Evolutionary conservation across 1,140 invertebrate species (phyloP).

Genomic region (Drosophila nigromelanica): DNA sequence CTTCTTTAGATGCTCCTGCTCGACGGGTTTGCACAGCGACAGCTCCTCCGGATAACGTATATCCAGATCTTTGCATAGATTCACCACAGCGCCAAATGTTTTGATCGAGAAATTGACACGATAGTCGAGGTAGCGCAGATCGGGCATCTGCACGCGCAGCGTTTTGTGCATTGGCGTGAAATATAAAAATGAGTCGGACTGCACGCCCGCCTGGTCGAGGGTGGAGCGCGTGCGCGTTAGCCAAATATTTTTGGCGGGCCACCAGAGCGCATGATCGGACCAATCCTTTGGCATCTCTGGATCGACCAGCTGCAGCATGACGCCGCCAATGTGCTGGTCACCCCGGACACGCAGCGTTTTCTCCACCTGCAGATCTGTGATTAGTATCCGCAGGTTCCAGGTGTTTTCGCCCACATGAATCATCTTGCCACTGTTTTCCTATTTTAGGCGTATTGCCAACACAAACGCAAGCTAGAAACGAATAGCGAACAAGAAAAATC

Average conservation of each 20-base stretch:
- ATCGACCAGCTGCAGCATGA: conserved; percentile 99
- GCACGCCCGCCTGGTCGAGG: conserved; percentile 98
- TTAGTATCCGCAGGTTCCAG: conserved; percentile 97
- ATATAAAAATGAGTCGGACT: conserved; percentile 96
- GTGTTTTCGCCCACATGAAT: conserved; percentile 94
- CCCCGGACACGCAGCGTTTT: conserved; percentile 97
- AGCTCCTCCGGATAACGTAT: conserved; percentile 99
- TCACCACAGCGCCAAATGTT: conserved; percentile 97
- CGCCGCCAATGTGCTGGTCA: conserved; percentile 98
- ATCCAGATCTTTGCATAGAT: conserved; percentile 97
- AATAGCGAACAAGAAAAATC: conserved; percentile 39
- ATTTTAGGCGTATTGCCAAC: conserved; percentile 45
- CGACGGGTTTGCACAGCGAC: conserved; percentile 95
- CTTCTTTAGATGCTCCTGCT: conserved; percentile 92
- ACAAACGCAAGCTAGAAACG: conserved; percentile 35
- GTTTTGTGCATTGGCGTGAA: conserved; percentile 99
- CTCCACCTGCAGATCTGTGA: conserved; percentile 97
- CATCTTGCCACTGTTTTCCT: conserved; percentile 61
- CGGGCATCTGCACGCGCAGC: conserved; percentile 95
- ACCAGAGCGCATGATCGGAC: conserved; percentile 99
- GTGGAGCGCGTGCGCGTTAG: conserved; percentile 96
- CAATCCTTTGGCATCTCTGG: conserved; percentile 98
- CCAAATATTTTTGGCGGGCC: conserved; percentile 98
- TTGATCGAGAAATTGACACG: conserved; percentile 98
- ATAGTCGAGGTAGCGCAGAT: conserved; percentile 96